Evolutionary conservation across 2,888 invertebrate species (phyloP), one percentile per base, ranked within the genome.

Genomic region (Drosophila emarginata): DNA sequence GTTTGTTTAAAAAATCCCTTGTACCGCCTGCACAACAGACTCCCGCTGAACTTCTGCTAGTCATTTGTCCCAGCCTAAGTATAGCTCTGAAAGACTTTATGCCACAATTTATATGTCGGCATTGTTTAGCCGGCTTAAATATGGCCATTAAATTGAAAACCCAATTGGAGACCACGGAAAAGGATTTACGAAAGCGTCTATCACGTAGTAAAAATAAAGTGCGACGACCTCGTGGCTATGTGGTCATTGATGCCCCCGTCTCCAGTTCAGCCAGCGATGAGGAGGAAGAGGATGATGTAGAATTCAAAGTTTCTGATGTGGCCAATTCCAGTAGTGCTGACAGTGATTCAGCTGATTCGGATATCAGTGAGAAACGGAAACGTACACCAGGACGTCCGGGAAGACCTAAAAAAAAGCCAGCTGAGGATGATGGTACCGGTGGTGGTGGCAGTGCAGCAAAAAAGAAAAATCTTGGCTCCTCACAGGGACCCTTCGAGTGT

Each of bases 31-130:
- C 81, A n/a, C 73, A 82, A 9, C 84, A 80, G 52, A 80, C 90
- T 4, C 90, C 92, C 11, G 92, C 92, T 9, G 92, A 92, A 61
- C 89, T 92, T 80, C 76, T 92, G 65, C 90, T 92, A 90, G 79
- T 80, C 2, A 78, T 92, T 26, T 92, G 92, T 64, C 90, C 92
- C n/a, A 82, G 80, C 4, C 90, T 92, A 1, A 89, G 89, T 64
- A 91, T 92, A 57, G 83, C 87, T 11, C 84, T 79, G 28, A 91
- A 91, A 71, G 92, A 92, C 77, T 92, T 89, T 60, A 88, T 92
- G 73, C 92, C 92, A 1, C 91, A 92, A 65, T 91, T 86, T 56
- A 91, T 92, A 21, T 92, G 92, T 74, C 78, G 79, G 21, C 68
- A 80, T 12, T 92, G 92, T 75, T 78, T 89, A 66, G 87, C 87